These are phyloP conservation scores for Leptogaster cylindrica DNA, from an alignment of 2,888 invertebrate genomes.

Conservation along the genomic window DNA sequence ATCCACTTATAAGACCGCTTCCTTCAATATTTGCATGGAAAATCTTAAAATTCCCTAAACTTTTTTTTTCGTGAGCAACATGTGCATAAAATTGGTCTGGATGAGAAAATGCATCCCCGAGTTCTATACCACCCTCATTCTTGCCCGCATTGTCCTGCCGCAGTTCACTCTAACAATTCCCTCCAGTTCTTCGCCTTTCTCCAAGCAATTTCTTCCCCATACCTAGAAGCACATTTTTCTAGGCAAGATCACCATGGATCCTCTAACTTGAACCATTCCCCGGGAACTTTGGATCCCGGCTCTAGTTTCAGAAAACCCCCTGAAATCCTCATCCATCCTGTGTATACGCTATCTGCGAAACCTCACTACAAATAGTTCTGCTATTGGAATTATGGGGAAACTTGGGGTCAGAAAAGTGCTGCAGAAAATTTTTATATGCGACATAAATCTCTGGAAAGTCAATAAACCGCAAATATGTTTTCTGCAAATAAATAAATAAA, in stretches of 20 bases:
- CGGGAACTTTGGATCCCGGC: background rate
- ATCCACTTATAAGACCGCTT: background rate
- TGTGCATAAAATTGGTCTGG: constrained; percentile 31
- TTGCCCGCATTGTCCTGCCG: background rate
- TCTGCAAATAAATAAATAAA: constrained; percentile 40
- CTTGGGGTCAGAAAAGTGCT: constrained; percentile 39
- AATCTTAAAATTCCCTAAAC: constrained; percentile 12
- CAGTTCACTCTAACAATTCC: constrained; percentile 27
- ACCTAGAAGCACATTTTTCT: constrained; percentile 28
- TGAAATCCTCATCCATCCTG: constrained; percentile 8
- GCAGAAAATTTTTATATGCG: constrained; percentile 40
- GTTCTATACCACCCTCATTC: background rate
- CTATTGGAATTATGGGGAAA: constrained; percentile 13
- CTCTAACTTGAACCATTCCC: background rate
- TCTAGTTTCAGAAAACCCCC: background rate
- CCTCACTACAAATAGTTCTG: constrained; percentile 29
- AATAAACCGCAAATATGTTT: constrained; percentile 42
- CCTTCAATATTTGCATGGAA: constrained; percentile 20
- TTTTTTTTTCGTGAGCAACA: constrained; percentile 7
- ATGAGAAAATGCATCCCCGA: too few species aligned
- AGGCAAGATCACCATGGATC: constrained; percentile 4
- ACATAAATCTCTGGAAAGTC: constrained; percentile 40
- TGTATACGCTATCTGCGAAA: constrained; percentile 25
- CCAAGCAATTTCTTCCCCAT: constrained; percentile 18
- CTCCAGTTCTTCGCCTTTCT: constrained; percentile 18